Evolutionary conservation across 2,888 invertebrate genomes (phyloP), one percentile per base, ranked within the genome.

Genomic region (Meganola albula): DNA sequence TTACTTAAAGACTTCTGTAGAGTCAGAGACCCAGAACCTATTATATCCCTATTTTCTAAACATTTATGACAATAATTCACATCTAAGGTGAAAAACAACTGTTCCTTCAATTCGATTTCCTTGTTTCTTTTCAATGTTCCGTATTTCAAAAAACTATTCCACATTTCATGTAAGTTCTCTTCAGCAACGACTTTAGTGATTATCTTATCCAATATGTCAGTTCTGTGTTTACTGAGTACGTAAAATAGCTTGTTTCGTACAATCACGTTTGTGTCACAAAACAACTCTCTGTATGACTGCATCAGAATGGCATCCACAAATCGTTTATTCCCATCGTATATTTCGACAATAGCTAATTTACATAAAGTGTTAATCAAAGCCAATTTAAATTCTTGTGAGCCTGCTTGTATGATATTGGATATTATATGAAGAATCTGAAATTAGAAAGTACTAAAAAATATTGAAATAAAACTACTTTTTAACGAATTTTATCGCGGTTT

Each of bases 401-500:
- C 58, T n/a, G 54, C 50, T 32, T 56, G 42, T 21, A 68, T 40
- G 14, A 77, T 56, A 25, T 47, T 57, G 10, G 62, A 58, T 12
- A 75, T 58, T 1, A 63, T 51, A 34, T 74, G 70, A 8, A 76
- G 54, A 16, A 79, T 57, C 83, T 84, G 48, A 37, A 59, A 59
- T 22, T 26, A 27, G 13, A n/a, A n/a, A n/a, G n/a, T n/a, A n/a
- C n/a, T n/a, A n/a, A n/a, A n/a, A n/a, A n/a, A n/a, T n/a, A n/a
- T n/a, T n/a, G n/a, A n/a, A n/a, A n/a, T n/a, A n/a, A n/a, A n/a
- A n/a, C n/a, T n/a, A n/a, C n/a, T n/a, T n/a, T n/a, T n/a, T n/a
- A n/a, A n/a, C n/a, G n/a, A n/a, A n/a, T n/a, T n/a, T n/a, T n/a
- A n/a, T n/a, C n/a, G n/a, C n/a, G n/a, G n/a, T n/a, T n/a, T n/a